phyloP scores from a whole-genome alignment of 2,797 vertebrate genomes.

The Lacerta bilineata region DNA sequence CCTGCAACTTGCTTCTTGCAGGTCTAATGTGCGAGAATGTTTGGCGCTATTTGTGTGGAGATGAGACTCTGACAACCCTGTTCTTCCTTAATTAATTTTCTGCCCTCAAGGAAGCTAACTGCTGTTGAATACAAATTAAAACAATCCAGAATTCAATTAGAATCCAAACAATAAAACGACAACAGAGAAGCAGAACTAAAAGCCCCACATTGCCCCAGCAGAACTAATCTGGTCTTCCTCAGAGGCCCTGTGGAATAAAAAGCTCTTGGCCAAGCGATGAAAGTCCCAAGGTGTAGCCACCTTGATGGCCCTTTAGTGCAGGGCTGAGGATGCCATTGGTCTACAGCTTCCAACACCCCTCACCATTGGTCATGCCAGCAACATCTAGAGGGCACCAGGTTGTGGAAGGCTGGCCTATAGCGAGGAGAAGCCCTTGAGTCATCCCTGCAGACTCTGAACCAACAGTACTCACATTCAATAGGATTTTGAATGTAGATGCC shows the following conservation, averaged over 20 bases:
- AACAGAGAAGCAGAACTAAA: background rate
- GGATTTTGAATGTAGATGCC: background rate
- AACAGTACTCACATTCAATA: background rate
- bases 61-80: background rate
- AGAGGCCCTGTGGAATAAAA: background rate
- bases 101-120: slow-evolving; percentile 19
- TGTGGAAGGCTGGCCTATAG: background rate
- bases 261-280: background rate
- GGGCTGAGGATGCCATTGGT: too few species aligned
- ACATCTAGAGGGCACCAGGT: too few species aligned
- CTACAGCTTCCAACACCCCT: too few species aligned
- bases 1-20: background rate
- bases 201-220: background rate
- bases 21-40: background rate
- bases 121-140: slow-evolving; percentile 13
- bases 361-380: too few species aligned
- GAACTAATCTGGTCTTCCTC: background rate
- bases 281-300: background rate
- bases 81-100: slow-evolving; percentile 27
- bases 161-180: background rate
- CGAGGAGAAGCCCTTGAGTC: background rate
- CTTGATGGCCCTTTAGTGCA: background rate
- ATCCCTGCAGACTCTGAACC: too few species aligned
- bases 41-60: background rate
- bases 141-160: slow-evolving; percentile 15